Evolutionary conservation across 2,113 vertebrate species (phyloP).

Genomic region (Pyxicephalus adspersus): DNA sequence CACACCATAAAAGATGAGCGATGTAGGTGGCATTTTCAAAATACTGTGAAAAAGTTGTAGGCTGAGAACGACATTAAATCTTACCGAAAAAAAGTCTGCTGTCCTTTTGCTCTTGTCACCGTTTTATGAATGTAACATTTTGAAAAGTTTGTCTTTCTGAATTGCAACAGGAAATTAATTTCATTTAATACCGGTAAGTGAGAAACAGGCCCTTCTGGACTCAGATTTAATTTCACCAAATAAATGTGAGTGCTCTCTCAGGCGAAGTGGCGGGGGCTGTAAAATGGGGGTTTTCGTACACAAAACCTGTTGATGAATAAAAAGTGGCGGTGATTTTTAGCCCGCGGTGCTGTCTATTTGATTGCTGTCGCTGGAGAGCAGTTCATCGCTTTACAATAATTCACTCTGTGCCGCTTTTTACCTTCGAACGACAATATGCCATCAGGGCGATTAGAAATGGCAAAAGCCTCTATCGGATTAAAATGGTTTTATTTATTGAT

Average conservation of each 20-base stretch:
- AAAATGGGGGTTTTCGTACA: constrained; percentile 56
- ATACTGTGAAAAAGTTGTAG: constrained; percentile 46
- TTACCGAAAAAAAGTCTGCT: constrained; percentile 39
- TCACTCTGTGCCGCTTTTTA: constrained; percentile 70
- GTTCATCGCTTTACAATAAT: constrained; percentile 78
- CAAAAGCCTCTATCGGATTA: constrained; percentile 73
- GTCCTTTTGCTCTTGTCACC: constrained; percentile 56
- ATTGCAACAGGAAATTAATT: constrained; percentile 63
- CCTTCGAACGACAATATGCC: constrained; percentile 69
- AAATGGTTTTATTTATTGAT: constrained; percentile 64
- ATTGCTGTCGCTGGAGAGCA: constrained; percentile 73
- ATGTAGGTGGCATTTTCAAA: constrained; percentile 52
- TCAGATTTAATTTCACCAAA: constrained; percentile 75
- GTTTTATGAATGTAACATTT: constrained; percentile 58
- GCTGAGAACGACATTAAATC: constrained; percentile 21
- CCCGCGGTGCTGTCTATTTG: constrained; percentile 79
- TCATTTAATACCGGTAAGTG: constrained; percentile 70
- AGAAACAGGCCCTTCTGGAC: constrained; percentile 57
- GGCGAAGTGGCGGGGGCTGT: constrained; percentile 53
- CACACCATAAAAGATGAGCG: constrained; percentile 46
- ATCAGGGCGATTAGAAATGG: constrained; percentile 78
- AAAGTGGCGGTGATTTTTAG: constrained; percentile 72
- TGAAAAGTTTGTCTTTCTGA: constrained; percentile 60
- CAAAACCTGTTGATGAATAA: constrained; percentile 75
- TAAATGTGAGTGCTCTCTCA: constrained; percentile 71